Evolutionary conservation across 2,888 invertebrate genomes (phyloP), one percentile per base, ranked within the genome.

Genomic region (Nezara viridula): DNA sequence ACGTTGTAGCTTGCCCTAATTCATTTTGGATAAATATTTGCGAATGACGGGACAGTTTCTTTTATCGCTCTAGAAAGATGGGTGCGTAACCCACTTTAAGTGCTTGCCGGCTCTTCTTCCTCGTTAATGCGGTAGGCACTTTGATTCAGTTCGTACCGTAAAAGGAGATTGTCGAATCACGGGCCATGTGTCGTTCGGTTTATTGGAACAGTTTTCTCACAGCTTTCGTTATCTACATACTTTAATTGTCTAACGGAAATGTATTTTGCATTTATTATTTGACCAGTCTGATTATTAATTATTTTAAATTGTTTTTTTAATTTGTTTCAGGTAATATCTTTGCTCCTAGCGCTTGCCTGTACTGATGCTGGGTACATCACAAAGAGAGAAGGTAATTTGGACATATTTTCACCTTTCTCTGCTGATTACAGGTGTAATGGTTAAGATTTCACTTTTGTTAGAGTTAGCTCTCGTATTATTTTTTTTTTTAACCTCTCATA

Each of bases 301-400:
- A 60, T 24, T 21, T 50, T n/a, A 55, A 24, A 19, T 24, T 21
- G 40, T 47, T 85, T 21, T n/a, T 50, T 86, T 86, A n/a, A 49
- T 52, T 66, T 88, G 21, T 88, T 88, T n/a, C 66, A 88, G 88
- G 52, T 88, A 37, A 66, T 66, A 66, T 27, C 27, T 52, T 37
- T 66, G 44, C 16, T 85, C 19, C 60, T 89, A 12, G 81, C 40
- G 32, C n/a, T 81, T 0, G 27, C 85, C 50, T 81, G 49, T 16
- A 24, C 85, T 16, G 5, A 50, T 55, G 89, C 81, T 3, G 47
- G 49, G 27, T 27, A 81, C 52, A 73, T 89, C 27, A 89, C 50
- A 40, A 89, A 89, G 85, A 60, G 89, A 89, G 89, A 89, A 50
- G 89, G 89, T 89, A 89, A 89, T 60, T 81, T 81, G 40, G 81